Base-by-base conservation (phyloP, 2,888 invertebrate genomes). In the Macropis europaea region DNA sequence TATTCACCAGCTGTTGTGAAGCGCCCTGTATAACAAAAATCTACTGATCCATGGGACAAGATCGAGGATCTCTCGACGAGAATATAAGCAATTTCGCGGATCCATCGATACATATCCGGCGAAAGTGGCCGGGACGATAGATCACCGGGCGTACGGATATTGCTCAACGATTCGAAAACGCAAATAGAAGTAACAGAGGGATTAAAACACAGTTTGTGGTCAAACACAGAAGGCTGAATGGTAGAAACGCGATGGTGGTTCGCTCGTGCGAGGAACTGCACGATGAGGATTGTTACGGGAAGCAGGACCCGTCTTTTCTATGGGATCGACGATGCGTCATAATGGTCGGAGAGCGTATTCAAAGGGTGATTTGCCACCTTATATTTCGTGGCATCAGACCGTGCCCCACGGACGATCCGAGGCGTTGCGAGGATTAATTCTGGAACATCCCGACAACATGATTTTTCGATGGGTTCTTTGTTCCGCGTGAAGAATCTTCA, bases 121-220 rank as follows among this genome's bases (percentile, higher is more conserved):
- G 13, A 42, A 56, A 70, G 64, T 30, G 54, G 54, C 30, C 50
- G 26, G 30, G 28, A 34, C 47, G 47, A 68, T 63, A 42, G 62
- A 57, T 67, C 71, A 77, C 79, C n/a, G 62, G 47, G 26, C 36
- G 70, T 45, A 40, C 59, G 67, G 57, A 61, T 70, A 81, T 76
- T 71, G 76, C 72, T 76, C 76, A 75, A 73, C 73, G 79, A 77
- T 77, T 76, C 69, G 82, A 72, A 73, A 82, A 76, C 72, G 73
- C 77, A 83, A 77, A 83, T 77, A 83, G 75, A 59, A 82, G 77
- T 81, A 81, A 83, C 79, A 82, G 82, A 70, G 77, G 83, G 83
- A 83, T 83, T 83, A 81, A 84, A 82, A 83, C 82, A 83, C 82
- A 82, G 84, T 83, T 83, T 83, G 83, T 84, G 84, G 83, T 83